Percentiles rank a stretch among this genome's conserved stretches.
Conservation (phyloP, 1,140 invertebrate species). For the Galendromus occidentalis region DNA sequence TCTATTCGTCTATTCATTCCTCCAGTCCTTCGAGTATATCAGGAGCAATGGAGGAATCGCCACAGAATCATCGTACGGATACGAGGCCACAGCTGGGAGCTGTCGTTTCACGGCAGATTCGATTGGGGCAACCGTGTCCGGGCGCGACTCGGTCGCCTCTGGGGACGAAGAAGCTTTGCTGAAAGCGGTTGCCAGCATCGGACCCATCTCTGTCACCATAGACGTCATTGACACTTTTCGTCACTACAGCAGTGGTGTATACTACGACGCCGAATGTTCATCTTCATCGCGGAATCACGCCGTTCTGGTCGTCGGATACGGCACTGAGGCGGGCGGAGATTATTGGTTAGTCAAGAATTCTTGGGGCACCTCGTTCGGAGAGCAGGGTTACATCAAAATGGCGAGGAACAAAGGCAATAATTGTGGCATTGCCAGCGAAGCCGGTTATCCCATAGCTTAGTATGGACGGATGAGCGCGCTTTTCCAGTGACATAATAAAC, state of each 20-base stretch:
- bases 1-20: no score
- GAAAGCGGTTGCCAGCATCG: constrained; percentile 34
- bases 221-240: constrained; percentile 31
- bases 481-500: no score
- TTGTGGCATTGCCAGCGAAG: constrained; percentile 64
- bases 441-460: constrained; percentile 64
- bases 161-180: constrained; percentile 27
- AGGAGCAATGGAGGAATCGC: constrained; percentile 70
- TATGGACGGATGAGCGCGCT: no score
- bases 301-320: constrained; percentile 36
- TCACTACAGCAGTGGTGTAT: constrained; percentile 53
- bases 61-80: constrained; percentile 75
- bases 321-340: constrained; percentile 21
- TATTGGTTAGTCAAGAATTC: constrained; percentile 12
- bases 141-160: constrained; percentile 14
- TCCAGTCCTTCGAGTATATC: constrained; percentile 52
- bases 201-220: constrained; percentile 37
- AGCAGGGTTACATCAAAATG: constrained; percentile 35
- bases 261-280: constrained; percentile 63
- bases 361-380: constrained; percentile 32
- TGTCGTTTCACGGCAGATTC: background rate
- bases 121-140: constrained; percentile 14
- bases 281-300: constrained; percentile 29
- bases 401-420: constrained; percentile 30
- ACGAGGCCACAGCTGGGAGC: constrained; percentile 39